Evolutionary conservation across 2,113 vertebrate genomes (phyloP).

Genomic region (Labrus mixtus): DNA sequence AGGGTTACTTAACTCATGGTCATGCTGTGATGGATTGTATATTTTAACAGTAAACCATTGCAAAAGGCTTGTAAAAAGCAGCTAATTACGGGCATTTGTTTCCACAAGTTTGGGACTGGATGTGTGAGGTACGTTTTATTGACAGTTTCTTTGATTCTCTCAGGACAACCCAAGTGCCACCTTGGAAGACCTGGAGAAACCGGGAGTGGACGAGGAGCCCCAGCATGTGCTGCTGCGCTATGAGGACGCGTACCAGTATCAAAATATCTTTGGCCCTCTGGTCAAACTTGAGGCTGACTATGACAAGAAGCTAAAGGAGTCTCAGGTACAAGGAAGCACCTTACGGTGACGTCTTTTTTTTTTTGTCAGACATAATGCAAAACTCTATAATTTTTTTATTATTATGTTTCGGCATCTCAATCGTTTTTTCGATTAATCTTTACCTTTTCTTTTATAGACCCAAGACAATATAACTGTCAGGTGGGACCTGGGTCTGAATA

Average conservation of each 20-base stretch:
- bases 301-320: constrained; percentile 99
- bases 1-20: not conserved
- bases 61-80: not conserved
- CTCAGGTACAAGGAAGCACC: constrained; percentile 85
- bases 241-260: constrained; percentile 98
- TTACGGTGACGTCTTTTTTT: no score
- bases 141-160: not conserved
- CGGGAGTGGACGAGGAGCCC: constrained; percentile 96
- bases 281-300: constrained; percentile 99
- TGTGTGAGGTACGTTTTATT: not conserved
- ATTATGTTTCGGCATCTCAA: no score
- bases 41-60: no score
- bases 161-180: constrained; percentile 98
- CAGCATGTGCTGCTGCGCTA: constrained; percentile 97
- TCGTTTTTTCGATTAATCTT: no score
- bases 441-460: constrained; percentile 83
- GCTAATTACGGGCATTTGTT: not conserved
- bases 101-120: not conserved
- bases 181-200: constrained; percentile 97
- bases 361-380: no score
- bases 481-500: constrained; percentile 99
- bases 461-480: constrained; percentile 99
- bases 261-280: constrained; percentile 97
- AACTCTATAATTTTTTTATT: no score
- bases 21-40: not conserved